phyloP scores from a whole-genome alignment of 2,797 vertebrate species.

The Mastacembelus armatus region DNA sequence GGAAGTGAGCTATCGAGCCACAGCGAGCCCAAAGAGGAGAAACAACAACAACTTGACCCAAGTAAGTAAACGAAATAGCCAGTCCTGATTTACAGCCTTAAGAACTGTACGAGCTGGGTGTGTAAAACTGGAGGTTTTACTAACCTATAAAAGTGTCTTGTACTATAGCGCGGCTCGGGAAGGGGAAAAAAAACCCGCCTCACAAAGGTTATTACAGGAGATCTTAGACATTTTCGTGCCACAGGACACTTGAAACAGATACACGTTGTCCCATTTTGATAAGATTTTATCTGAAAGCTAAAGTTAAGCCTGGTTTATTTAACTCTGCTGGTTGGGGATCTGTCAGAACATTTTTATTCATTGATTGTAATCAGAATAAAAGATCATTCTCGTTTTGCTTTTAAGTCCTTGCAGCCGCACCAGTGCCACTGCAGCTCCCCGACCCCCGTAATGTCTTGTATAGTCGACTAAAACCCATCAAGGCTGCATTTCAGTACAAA shows the following conservation, averaged over 20 bases:
- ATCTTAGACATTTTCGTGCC: slow-evolving; percentile 51
- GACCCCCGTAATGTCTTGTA: not conserved
- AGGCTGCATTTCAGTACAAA: slow-evolving; percentile 3
- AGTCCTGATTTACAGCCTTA: slow-evolving; percentile 93
- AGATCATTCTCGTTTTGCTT: not conserved
- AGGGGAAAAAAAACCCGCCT: slow-evolving; percentile 85
- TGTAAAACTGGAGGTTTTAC: slow-evolving; percentile 99
- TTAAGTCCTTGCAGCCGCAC: not conserved
- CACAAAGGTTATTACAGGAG: slow-evolving; percentile 75
- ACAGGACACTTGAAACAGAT: slow-evolving; percentile 44
- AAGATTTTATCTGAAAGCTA: not conserved
- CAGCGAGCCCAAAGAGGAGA: slow-evolving; percentile 94
- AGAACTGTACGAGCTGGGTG: slow-evolving; percentile 94
- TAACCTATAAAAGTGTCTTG: slow-evolving; percentile 99
- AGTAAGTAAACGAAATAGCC: slow-evolving; percentile 96
- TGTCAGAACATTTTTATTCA: not conserved
- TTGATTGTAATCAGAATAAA: slow-evolving; percentile 14
- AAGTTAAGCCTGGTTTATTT: not conserved
- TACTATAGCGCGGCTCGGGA: slow-evolving; percentile 86
- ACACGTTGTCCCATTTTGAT: slow-evolving; percentile 20
- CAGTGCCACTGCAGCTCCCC: not conserved
- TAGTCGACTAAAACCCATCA: not conserved
- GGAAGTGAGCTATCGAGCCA: slow-evolving; percentile 90
- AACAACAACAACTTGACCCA: slow-evolving; percentile 97
- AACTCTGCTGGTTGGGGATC: not conserved